Base-by-base conservation (phyloP, 2,888 invertebrate species). In the Meteorus cinctellus region DNA sequence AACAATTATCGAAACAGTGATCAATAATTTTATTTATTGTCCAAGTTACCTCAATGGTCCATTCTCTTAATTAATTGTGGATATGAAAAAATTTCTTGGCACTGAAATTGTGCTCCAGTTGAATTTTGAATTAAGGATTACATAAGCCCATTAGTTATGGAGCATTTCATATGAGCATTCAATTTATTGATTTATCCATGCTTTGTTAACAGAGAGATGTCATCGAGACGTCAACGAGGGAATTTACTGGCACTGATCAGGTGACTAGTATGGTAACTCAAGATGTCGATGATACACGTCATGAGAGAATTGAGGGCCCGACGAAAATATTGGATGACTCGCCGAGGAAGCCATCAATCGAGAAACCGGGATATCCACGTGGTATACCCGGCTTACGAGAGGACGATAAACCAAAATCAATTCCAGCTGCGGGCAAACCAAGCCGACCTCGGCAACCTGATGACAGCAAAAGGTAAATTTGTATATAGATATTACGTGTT, bases 381-480 rank as follows among this genome's bases (percentile, higher is more conserved):
- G 87, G 86, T 69, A 87, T 87, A 24, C 87, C 88, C 2, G 84
- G 86, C 24, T 82, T 87, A 10, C 81, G 88, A 34, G 86, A 89
- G 12, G 86, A 88, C 70, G 86, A 86, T 69, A 87, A 85, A 79
- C 82, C 86, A 3, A 88, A 86, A 72, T 70, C 85, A 72, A 82
- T 83, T 71, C 84, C 87, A 16, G 84, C 88, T 4, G 86, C 86
- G 70, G 88, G 86, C 1, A 88, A 87, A 73, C 87, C 88, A 2
- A 86, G 86, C 70, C 80, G 87, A 66, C 83, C 87, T 14, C 78
- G 75, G 67, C 82, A 82, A 66, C 72, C 81, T 0, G 86, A 86
- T 19, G 86, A 82, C 10, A 82, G 78, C 31, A 72, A 62, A 60
- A 76, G 55, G 66, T 63, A 65, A 31, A 19, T 60, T 27, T n/a